Percentiles rank a stretch among this genome's conserved stretches.
Evolutionary conservation across 2,797 vertebrate genomes (phyloP).

Genomic region (Balearica regulorum): DNA sequence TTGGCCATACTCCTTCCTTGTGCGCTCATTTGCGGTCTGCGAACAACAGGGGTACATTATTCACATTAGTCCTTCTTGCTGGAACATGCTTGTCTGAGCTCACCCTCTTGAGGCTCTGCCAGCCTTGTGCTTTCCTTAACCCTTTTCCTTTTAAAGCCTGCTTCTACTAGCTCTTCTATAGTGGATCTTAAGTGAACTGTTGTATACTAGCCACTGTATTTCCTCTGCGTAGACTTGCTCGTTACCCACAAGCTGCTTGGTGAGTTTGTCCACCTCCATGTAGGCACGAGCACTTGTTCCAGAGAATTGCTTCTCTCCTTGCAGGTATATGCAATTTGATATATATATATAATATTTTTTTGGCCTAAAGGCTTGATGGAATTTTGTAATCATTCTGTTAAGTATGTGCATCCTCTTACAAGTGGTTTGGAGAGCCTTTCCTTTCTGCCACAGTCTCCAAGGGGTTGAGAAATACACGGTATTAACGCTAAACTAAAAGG

Average conservation of each 20-base stretch:
- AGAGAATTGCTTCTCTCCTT: background rate
- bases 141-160: background rate
- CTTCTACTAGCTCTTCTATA: background rate
- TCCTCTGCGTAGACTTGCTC: background rate
- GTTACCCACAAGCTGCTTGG: background rate
- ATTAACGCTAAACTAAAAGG: background rate
- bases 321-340: background rate
- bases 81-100: background rate
- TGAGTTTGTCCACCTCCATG: background rate
- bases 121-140: background rate
- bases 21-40: background rate
- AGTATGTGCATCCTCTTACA: background rate
- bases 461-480: background rate
- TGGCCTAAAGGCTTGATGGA: background rate
- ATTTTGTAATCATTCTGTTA: background rate
- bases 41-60: background rate
- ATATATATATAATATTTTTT: conserved; percentile 16
- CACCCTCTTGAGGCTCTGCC: background rate
- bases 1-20: background rate
- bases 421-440: background rate
- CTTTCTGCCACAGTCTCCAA: background rate
- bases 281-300: background rate
- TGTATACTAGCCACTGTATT: background rate
- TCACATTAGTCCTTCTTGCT: background rate
- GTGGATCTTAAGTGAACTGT: background rate